A percentile compares a stretch with the other conserved stretches of the same genome.
Evolutionary conservation across 2,797 vertebrate species (phyloP).

Genomic region (Thalassophryne amazonica): DNA sequence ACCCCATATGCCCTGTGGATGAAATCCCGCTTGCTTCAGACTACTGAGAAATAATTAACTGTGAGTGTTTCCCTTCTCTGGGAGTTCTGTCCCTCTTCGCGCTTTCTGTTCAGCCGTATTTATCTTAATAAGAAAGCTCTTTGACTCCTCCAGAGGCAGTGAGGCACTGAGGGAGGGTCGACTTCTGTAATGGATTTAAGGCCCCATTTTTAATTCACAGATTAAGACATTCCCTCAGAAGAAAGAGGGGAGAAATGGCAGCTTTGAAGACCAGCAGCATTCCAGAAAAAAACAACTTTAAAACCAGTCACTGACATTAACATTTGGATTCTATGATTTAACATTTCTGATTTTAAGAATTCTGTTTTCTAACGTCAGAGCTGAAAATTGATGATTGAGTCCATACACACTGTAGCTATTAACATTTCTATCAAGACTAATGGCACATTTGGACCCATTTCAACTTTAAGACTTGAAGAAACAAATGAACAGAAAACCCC

Average conservation of each 20-base stretch:
- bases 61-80: slow-evolving; percentile 16
- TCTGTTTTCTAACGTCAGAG: too few species aligned
- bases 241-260: slow-evolving; percentile 36
- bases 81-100: slow-evolving; percentile 5
- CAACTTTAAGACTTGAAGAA: too few species aligned
- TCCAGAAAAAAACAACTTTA: too few species aligned
- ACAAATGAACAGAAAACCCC: too few species aligned
- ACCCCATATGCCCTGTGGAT: not conserved
- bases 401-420: too few species aligned
- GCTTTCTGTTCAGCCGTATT: slow-evolving; percentile 28
- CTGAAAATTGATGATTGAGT: too few species aligned
- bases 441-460: too few species aligned
- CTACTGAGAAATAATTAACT: slow-evolving; percentile 64
- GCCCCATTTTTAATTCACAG: slow-evolving; percentile 70
- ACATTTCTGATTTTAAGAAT: too few species aligned
- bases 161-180: slow-evolving; percentile 15
- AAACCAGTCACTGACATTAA: too few species aligned
- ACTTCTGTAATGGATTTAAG: slow-evolving; percentile 69
- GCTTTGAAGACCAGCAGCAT: slow-evolving; percentile 32
- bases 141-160: slow-evolving; percentile 44
- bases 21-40: slow-evolving; percentile 42
- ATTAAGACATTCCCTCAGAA: slow-evolving; percentile 67
- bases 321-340: too few species aligned
- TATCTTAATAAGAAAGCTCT: slow-evolving; percentile 61
- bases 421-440: too few species aligned